Evolutionary conservation across 92 coral and sea anemone species (phyloP).

Genomic region (Umimayanthus chanpuru): DNA sequence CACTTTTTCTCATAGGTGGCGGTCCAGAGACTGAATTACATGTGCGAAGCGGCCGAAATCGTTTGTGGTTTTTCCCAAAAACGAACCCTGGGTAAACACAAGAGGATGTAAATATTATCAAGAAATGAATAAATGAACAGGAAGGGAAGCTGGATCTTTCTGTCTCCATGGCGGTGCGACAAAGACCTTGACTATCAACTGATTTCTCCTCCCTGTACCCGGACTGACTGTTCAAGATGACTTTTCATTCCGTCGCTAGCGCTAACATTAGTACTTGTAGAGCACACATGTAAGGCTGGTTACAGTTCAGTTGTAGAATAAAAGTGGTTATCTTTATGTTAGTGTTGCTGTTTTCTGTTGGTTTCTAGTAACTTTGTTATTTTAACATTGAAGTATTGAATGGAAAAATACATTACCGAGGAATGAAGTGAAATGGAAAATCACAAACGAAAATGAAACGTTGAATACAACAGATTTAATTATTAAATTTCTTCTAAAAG

Average conservation of each 20-base stretch:
- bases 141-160: background rate
- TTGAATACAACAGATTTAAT: too few species aligned
- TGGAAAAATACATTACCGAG: background rate
- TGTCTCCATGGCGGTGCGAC: background rate
- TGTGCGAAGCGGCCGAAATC: conserved; percentile 36
- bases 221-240: background rate
- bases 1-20: conserved; percentile 4
- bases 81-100: background rate
- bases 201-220: background rate
- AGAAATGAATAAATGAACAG: background rate
- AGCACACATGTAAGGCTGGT: background rate
- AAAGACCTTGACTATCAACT: background rate
- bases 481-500: too few species aligned
- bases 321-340: background rate
- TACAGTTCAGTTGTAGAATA: conserved; percentile 26
- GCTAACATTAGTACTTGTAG: background rate
- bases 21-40: conserved; percentile 9
- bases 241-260: background rate
- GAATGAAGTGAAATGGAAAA: too few species aligned
- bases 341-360: background rate
- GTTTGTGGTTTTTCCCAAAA: conserved; percentile 23
- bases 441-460: too few species aligned
- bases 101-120: background rate
- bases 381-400: background rate
- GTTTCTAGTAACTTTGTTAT: background rate